Percentiles rank a stretch among this genome's conserved stretches.
Conservation (phyloP, 2,797 vertebrate genomes). For the Pagetopsis macropterus region DNA sequence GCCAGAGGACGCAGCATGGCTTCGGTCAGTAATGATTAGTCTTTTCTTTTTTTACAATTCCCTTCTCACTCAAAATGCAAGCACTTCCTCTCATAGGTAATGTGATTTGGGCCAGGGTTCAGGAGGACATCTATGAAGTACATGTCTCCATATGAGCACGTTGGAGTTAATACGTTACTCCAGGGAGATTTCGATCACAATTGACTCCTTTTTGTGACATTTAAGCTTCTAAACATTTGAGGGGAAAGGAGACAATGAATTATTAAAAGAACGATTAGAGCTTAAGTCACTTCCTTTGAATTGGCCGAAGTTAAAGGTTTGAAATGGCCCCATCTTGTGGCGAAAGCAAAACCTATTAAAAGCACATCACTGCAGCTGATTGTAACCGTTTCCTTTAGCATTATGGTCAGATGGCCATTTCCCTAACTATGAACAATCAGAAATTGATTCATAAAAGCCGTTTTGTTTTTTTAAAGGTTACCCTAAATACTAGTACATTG, state of each 20-base stretch:
- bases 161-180: neutral
- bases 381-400: conserved; percentile 29
- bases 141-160: conserved; percentile 14
- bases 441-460: neutral
- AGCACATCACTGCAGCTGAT: conserved; percentile 50
- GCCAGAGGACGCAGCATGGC: conserved; percentile 50
- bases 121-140: conserved; percentile 27
- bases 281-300: conserved; percentile 21
- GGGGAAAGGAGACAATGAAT: neutral
- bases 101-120: conserved; percentile 20
- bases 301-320: conserved; percentile 39
- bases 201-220: conserved; percentile 7
- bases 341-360: conserved; percentile 35
- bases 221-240: conserved; percentile 5
- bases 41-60: neutral
- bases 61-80: conserved; percentile 32
- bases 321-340: conserved; percentile 67
- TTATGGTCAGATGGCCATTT: conserved; percentile 3
- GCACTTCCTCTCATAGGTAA: conserved; percentile 20
- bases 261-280: conserved; percentile 1
- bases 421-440: conserved; percentile 13
- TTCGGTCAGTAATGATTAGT: conserved; percentile 37
- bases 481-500: conserved; percentile 30
- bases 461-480: neutral
- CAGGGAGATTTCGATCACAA: conserved; percentile 4